phyloP scores from a whole-genome alignment of 1,140 invertebrate species.

The Andrena cerasifolii region DNA sequence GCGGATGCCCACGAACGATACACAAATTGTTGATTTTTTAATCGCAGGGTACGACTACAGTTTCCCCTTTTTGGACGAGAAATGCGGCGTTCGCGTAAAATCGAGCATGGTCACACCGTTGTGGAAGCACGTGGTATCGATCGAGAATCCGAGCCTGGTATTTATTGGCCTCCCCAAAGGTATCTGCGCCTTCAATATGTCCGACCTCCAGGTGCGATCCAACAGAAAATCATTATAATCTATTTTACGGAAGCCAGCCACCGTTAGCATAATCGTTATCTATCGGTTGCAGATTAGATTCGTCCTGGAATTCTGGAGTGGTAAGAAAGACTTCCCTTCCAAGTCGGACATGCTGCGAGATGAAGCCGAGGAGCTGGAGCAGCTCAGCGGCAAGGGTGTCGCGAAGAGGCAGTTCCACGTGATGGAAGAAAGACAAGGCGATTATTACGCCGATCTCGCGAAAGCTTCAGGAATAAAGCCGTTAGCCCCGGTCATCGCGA shows the following conservation, averaged over 20 bases:
- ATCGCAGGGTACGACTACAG: conserved; percentile 89
- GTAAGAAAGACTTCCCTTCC: conserved; percentile 85
- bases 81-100: too few relatives aligned
- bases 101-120: conserved; percentile 91
- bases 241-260: conserved; percentile 15
- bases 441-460: conserved; percentile 88
- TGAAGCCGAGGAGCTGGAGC: conserved; percentile 83
- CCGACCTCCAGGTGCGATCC: conserved; percentile 89
- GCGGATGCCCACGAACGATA: too few relatives aligned
- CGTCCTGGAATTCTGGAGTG: conserved; percentile 86
- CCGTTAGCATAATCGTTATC: conserved; percentile 36
- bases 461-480: conserved; percentile 83
- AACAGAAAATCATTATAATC: background rate
- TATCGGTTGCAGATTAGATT: conserved; percentile 84
- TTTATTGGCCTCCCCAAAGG: conserved; percentile 92
- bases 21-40: background rate
- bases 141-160: conserved; percentile 89
- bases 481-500: conserved; percentile 86
- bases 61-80: conserved; percentile 92
- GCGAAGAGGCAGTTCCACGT: conserved; percentile 87
- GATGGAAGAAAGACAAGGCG: conserved; percentile 87
- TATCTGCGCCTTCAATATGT: conserved; percentile 93
- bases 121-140: conserved; percentile 93
- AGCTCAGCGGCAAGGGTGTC: conserved; percentile 83
- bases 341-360: conserved; percentile 87